Evolutionary conservation across 2,888 invertebrate genomes (phyloP).

Genomic region (Himalopsyche japonica): DNA sequence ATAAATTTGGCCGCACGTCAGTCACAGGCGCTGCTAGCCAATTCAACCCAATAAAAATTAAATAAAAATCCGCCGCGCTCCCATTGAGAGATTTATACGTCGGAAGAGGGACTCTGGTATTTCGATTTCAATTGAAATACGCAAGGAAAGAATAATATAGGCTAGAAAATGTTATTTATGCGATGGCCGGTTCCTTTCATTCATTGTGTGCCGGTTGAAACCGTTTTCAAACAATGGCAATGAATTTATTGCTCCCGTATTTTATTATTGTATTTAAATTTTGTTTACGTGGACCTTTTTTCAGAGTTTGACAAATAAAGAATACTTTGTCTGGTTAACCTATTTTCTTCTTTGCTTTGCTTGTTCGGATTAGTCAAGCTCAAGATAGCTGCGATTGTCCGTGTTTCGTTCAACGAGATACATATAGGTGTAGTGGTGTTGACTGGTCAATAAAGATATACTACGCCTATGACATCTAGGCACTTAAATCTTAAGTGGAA

Average conservation of each 20-base stretch:
- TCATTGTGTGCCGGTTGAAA: neutral
- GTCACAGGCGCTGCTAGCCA: neutral
- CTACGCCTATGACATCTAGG: no score
- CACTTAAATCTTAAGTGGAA: no score
- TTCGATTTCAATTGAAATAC: neutral
- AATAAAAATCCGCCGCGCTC: neutral
- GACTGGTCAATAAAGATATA: no score
- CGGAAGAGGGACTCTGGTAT: neutral
- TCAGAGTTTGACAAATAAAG: neutral
- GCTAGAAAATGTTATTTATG: neutral
- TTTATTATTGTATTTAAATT: neutral
- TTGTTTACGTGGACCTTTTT: neutral
- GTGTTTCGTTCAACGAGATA: no score
- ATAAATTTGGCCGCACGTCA: neutral
- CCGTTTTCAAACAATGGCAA: neutral
- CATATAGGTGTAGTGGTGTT: no score
- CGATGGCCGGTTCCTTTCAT: neutral
- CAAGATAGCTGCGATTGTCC: no score
- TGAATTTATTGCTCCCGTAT: neutral
- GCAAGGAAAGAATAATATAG: neutral
- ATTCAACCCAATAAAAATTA: neutral
- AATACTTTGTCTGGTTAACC: neutral
- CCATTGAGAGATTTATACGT: neutral
- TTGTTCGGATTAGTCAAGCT: no score
- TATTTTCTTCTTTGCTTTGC: no score